A percentile compares a stretch with the other conserved stretches of the same genome.
These are phyloP conservation scores for Alentia gelatinosa DNA, from an alignment of 2,888 invertebrate genomes.

Conservation along the genomic window DNA sequence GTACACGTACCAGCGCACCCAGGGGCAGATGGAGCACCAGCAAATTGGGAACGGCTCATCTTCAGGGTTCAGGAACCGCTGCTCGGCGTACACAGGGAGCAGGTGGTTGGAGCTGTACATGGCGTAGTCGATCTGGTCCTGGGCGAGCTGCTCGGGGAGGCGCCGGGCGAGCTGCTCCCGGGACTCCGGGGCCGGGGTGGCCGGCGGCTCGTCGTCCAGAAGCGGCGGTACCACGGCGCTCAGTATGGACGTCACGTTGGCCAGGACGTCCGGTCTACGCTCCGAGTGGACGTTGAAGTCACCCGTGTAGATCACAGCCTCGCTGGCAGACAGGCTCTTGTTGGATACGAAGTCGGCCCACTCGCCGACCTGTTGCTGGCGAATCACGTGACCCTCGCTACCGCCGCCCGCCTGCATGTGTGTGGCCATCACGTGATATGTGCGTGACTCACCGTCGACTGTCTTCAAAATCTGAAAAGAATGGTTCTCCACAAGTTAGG, in stretches of 20 bases:
- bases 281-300: not conserved
- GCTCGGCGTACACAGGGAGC: not conserved
- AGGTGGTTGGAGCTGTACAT: not conserved
- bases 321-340: not conserved
- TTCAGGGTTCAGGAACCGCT: not conserved
- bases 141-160: not conserved
- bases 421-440: conserved; percentile 58
- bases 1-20: not conserved
- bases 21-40: not conserved
- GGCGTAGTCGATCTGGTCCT: conserved; percentile 27
- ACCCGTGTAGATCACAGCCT: not conserved
- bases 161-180: not conserved
- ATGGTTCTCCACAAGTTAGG: not conserved
- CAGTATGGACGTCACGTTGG: not conserved
- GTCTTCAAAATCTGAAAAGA: conserved; percentile 10
- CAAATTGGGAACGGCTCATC: not conserved
- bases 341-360: not conserved
- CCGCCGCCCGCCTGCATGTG: conserved; percentile 56
- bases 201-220: not conserved
- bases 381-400: not conserved
- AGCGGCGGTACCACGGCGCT: not conserved
- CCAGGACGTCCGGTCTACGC: not conserved
- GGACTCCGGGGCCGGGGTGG: not conserved
- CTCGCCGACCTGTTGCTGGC: not conserved
- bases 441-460: not conserved